Evolutionary conservation across 2,888 invertebrate genomes (phyloP), one percentile per base, ranked within the genome.

Genomic region (Heliconius charithonia): DNA sequence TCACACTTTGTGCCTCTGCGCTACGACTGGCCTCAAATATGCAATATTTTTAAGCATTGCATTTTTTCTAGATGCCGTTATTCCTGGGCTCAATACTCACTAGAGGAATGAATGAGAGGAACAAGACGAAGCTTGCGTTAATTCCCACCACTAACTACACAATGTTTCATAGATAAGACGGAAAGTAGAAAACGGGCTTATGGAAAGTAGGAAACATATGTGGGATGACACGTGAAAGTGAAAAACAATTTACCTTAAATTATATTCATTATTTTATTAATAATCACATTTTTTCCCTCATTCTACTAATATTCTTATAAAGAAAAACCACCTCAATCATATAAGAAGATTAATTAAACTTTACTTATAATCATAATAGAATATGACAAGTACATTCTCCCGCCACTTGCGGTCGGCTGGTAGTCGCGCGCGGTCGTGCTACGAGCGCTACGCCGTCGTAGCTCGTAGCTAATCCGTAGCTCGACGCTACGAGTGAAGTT

Each of bases 381-480:
- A 63, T 27, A 19, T 41, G 25, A 51, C 65, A 75, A 73, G 41
- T 80, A 82, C 82, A 75, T 81, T 79, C 85, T 86, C 86, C 87
- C 88, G 89, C 86, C 92, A 92, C 87, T 92, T 88, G 88, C 84
- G 86, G 85, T 85, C 86, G 84, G 84, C 86, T 82, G 82, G 86
- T 84, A 87, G 87, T 85, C 87, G 89, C 87, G 90, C 85, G 88
- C 89, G 91, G 92, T 87, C 83, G 83, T 79, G 82, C 84, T 83
- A 82, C 83, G 79, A 66, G 83, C 84, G 90, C 89, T 91, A 89
- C 90, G 88, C 82, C 87, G 91, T 88, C 83, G 83, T 79, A 83
- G 82, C 81, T 37, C 88, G 91, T 89, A 89, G 88, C 81, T 79
- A 81, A 82, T 79, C 83, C 88, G 91, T 89, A 89, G 88, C 81